phyloP scores from a whole-genome alignment of 1,140 invertebrate genomes.

The Drosophila fuyamai region DNA sequence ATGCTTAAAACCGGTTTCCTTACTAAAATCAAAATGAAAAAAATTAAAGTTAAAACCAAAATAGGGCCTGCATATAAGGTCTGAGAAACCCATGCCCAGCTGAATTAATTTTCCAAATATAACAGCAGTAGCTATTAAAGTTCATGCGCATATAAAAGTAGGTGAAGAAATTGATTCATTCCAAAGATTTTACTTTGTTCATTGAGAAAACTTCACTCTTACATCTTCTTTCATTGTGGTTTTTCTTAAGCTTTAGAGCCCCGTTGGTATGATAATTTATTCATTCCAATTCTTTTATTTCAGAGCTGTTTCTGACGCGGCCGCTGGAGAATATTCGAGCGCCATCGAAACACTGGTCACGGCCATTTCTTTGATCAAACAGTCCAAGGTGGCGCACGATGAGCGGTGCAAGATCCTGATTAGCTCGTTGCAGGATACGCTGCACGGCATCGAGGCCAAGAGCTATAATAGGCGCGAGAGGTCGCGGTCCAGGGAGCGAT shows the following conservation, averaged over 20 bases:
- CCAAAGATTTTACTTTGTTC: neutral
- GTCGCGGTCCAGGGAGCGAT: slow-evolving; percentile 91
- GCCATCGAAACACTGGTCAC: slow-evolving; percentile 99
- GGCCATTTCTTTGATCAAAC: slow-evolving; percentile 99
- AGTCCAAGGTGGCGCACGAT: slow-evolving; percentile 98
- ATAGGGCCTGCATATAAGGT: no score
- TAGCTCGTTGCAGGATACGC: slow-evolving; percentile 97
- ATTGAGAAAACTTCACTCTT: neutral
- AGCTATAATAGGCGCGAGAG: slow-evolving; percentile 85
- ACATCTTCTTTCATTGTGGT: neutral
- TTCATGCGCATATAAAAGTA: no score
- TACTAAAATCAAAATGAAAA: no score
- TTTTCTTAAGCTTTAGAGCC: neutral
- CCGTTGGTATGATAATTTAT: neutral
- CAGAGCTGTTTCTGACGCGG: slow-evolving; percentile 98
- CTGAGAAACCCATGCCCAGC: no score
- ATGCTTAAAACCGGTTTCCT: no score
- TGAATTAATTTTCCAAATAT: no score
- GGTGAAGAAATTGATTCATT: neutral
- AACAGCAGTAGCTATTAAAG: no score
- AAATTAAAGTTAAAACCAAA: no score
- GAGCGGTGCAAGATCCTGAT: slow-evolving; percentile 99
- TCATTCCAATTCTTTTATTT: neutral
- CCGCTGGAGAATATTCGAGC: slow-evolving; percentile 97
- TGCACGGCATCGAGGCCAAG: slow-evolving; percentile 89